phyloP scores from a whole-genome alignment of 2,797 vertebrate genomes.

The Artibeus lituratus region DNA sequence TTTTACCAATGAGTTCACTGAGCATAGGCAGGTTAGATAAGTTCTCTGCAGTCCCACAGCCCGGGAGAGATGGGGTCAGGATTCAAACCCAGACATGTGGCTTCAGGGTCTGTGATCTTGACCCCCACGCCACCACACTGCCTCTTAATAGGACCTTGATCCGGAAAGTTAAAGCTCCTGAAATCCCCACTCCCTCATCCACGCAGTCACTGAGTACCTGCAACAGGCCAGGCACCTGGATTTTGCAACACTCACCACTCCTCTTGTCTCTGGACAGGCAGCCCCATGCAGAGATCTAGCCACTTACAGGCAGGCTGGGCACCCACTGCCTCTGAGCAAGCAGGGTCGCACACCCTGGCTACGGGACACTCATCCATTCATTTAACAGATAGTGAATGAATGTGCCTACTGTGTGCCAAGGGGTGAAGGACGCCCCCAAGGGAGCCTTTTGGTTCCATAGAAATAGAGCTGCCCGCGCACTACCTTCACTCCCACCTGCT shows the following conservation, averaged over 20 bases:
- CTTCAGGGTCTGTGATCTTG: background rate
- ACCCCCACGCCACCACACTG: background rate
- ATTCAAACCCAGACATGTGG: background rate
- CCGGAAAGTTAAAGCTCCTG: background rate
- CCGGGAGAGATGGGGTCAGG: background rate
- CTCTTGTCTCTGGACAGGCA: background rate
- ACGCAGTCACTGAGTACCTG: background rate
- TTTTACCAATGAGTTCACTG: background rate
- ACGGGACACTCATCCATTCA: background rate
- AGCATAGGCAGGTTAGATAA: background rate
- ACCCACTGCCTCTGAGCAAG: background rate
- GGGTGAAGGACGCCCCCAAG: background rate
- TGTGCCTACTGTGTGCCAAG: background rate
- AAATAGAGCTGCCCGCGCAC: background rate
- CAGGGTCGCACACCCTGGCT: background rate
- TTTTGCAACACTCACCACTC: background rate
- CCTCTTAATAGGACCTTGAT: background rate
- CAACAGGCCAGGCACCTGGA: background rate
- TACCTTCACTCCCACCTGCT: background rate
- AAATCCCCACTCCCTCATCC: background rate
- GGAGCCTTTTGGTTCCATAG: background rate
- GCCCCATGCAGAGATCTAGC: background rate
- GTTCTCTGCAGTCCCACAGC: background rate
- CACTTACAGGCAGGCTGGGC: background rate
- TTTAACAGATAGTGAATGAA: background rate